A percentile compares a stretch with the other conserved stretches of the same genome.
phyloP scores from a whole-genome alignment of 2,113 vertebrate species.

The Colinus virginianus region DNA sequence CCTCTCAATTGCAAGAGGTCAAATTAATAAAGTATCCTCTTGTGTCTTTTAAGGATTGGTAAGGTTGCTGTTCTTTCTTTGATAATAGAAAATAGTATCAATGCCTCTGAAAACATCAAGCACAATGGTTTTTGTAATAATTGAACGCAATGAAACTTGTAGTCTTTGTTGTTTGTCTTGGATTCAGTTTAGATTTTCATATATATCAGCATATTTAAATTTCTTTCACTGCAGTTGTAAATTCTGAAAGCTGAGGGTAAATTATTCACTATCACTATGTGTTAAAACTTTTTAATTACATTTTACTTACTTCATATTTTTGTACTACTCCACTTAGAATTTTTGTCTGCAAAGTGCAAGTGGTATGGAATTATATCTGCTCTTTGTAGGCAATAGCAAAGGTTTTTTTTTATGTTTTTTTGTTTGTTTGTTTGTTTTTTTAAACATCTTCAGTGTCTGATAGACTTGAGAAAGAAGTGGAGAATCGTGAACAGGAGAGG shows the following conservation, averaged over 20 bases:
- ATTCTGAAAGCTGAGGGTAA: background rate
- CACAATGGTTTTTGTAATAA: background rate
- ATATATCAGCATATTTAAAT: background rate
- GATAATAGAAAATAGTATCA: background rate
- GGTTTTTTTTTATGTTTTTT: background rate
- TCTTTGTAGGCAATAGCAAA: background rate
- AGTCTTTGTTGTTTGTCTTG: background rate
- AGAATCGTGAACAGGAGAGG: background rate
- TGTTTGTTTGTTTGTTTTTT: background rate
- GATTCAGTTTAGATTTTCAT: background rate
- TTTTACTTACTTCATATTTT: background rate
- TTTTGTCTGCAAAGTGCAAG: background rate
- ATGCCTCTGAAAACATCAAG: background rate
- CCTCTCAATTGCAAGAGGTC: background rate
- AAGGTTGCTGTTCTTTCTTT: background rate
- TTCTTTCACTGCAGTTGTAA: background rate
- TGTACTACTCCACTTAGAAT: background rate
- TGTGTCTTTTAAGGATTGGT: background rate
- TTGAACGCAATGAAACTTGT: background rate
- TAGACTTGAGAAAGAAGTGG: background rate
- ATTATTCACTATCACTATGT: background rate
- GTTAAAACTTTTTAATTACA: background rate
- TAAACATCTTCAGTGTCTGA: background rate
- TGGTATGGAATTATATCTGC: background rate
- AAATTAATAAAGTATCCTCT: background rate